Percentiles rank a stretch among this genome's conserved stretches.
These are phyloP conservation scores for Nephrotoma appendiculata DNA, from an alignment of 2,888 invertebrate species.

Conservation along the genomic window DNA sequence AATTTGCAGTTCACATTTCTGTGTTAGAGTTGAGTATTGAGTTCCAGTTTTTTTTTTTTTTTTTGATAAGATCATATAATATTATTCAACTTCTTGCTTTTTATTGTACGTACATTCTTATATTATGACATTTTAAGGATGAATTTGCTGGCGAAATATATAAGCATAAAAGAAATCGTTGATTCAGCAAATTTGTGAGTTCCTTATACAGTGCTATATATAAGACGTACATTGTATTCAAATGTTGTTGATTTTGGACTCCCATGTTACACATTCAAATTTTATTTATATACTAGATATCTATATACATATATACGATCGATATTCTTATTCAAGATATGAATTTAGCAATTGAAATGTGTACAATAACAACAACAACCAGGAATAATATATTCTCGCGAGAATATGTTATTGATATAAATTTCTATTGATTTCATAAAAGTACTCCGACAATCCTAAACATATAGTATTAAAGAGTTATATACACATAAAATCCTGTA, in stretches of 20 bases:
- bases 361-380: not conserved
- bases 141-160: not conserved
- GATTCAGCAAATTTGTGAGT: not conserved
- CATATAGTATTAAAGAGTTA: too few species aligned
- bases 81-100: not conserved
- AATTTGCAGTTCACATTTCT: not conserved
- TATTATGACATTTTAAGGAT: not conserved
- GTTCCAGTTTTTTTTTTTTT: not conserved
- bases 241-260: not conserved
- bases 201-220: not conserved
- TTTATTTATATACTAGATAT: too few species aligned
- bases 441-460: too few species aligned
- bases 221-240: not conserved
- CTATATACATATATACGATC: not conserved
- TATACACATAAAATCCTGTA: too few species aligned
- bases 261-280: not conserved
- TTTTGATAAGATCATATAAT: not conserved
- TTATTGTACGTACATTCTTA: not conserved
- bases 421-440: not conserved
- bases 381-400: not conserved
- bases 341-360: not conserved
- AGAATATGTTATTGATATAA: not conserved
- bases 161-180: not conserved
- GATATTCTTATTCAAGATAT: not conserved
- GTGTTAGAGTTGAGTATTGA: not conserved